phyloP scores from a whole-genome alignment of 2,888 invertebrate species.

The Andrena fulva region DNA sequence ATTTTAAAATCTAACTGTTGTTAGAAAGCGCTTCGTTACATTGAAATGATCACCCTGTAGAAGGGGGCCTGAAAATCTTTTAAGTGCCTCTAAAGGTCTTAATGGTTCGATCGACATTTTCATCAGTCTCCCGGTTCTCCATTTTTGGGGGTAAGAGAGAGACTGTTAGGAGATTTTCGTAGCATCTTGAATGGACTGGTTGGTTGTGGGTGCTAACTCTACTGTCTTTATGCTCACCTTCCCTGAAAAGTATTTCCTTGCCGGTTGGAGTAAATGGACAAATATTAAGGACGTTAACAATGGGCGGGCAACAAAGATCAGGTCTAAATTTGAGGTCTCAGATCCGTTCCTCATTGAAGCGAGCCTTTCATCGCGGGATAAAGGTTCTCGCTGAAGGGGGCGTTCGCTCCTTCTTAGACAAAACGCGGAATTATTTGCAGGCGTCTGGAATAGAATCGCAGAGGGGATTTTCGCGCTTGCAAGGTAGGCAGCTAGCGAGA shows the following conservation, averaged over 20 bases:
- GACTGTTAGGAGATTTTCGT: no score
- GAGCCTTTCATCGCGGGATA: background rate
- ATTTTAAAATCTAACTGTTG: no score
- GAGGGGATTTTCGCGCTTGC: conserved; percentile 37
- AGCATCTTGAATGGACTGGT: no score
- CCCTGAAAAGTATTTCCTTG: background rate
- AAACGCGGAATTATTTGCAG: conserved; percentile 43
- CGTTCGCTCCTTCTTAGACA: background rate
- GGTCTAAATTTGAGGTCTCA: background rate
- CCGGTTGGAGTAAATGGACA: conserved; percentile 4
- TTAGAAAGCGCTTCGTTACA: no score
- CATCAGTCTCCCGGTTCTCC: no score
- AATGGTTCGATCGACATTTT: no score
- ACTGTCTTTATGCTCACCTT: background rate
- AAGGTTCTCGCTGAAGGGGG: background rate
- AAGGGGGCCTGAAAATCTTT: no score
- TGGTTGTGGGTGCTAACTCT: background rate
- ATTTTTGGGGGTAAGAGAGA: no score
- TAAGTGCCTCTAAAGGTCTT: no score
- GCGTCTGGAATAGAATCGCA: conserved; percentile 22
- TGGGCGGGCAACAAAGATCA: background rate
- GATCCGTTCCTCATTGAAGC: background rate
- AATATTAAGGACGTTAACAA: background rate
- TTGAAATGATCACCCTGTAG: no score
- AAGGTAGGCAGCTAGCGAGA: conserved; percentile 35